Conservation (phyloP, 2,113 vertebrate genomes). For the Catharus bicknelli region DNA sequence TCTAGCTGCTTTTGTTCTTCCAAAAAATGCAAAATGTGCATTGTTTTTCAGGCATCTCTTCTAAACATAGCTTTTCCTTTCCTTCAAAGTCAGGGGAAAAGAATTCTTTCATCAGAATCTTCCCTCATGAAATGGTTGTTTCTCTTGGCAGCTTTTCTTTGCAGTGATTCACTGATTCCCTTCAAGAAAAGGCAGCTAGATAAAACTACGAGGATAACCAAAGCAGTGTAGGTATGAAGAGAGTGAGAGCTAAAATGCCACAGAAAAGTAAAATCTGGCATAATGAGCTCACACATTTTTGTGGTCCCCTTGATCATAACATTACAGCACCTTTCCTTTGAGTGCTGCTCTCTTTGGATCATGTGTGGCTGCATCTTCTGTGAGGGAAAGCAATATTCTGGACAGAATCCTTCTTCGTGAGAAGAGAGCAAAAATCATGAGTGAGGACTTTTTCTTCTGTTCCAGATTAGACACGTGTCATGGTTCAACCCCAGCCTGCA, state of each 20-base stretch:
- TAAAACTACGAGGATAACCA: neutral
- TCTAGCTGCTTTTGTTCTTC: neutral
- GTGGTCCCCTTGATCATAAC: neutral
- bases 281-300: neutral
- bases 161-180: slow-evolving; percentile 9
- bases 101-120: neutral
- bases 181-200: slow-evolving; percentile 12
- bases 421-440: neutral
- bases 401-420: neutral
- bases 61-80: neutral
- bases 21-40: neutral
- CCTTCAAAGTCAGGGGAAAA: neutral
- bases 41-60: neutral
- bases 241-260: neutral
- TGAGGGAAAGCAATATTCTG: neutral
- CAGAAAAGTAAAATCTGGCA: neutral
- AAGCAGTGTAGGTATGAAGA: neutral
- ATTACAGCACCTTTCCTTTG: neutral
- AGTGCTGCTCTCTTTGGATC: neutral
- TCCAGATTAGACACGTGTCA: neutral
- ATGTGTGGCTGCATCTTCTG: neutral
- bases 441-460: neutral
- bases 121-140: neutral
- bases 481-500: neutral
- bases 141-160: slow-evolving; percentile 25